A percentile compares a stretch with the other conserved stretches of the same genome.
Evolutionary conservation across 2,888 invertebrate genomes (phyloP).

Genomic region (Oxyscelio sp.): DNA sequence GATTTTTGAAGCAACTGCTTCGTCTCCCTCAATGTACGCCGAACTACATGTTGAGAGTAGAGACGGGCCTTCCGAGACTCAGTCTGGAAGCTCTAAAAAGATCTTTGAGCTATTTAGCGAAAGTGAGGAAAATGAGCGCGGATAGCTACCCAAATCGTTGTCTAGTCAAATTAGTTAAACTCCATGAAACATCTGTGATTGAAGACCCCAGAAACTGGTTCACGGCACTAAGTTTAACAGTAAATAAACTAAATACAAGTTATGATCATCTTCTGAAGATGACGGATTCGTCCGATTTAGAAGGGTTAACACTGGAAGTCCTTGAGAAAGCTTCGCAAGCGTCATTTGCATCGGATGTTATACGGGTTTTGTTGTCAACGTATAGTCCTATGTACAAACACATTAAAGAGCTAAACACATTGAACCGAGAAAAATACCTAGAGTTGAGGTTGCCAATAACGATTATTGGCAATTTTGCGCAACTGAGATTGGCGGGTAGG

Average conservation of each 20-base stretch:
- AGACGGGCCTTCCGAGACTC: not conserved
- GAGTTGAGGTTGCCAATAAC: not conserved
- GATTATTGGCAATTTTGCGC: not conserved
- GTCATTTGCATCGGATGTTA: not conserved
- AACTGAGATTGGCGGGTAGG: too few species aligned
- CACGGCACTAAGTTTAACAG: too few species aligned
- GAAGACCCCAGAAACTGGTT: not conserved
- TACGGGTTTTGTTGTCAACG: slow-evolving; percentile 2
- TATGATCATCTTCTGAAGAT: too few species aligned
- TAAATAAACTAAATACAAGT: too few species aligned
- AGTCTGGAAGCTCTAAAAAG: not conserved
- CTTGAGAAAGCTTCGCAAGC: not conserved
- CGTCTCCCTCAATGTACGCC: not conserved
- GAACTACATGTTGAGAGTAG: not conserved
- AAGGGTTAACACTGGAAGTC: not conserved
- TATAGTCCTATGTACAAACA: slow-evolving; percentile 1
- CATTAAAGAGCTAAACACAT: not conserved
- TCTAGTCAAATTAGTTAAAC: not conserved
- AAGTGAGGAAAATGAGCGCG: not conserved
- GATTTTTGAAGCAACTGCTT: slow-evolving; percentile 10
- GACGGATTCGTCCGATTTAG: too few species aligned
- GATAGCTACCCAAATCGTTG: not conserved
- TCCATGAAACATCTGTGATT: not conserved
- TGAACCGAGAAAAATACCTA: not conserved
- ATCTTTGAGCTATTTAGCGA: not conserved